phyloP scores from a whole-genome alignment of 2,113 vertebrate species.

The Sinocyclocheilus grahami region DNA sequence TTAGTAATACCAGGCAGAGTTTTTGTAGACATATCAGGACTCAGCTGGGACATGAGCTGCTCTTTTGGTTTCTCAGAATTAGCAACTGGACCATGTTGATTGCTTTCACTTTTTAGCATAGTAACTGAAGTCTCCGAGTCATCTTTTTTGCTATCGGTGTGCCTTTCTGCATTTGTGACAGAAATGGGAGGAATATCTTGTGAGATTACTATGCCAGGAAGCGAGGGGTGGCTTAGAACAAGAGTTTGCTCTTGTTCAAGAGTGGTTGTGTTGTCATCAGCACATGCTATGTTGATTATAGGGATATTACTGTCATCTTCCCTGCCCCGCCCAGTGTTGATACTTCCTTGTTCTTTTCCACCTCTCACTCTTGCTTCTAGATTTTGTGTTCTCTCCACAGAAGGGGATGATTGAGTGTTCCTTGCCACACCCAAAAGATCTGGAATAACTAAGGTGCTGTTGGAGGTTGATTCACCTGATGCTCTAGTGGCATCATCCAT shows the following conservation, averaged over 20 bases:
- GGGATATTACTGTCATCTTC: conserved; percentile 62
- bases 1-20: conserved; percentile 47
- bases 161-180: too few relatives aligned
- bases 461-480: conserved; percentile 38
- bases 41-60: conserved; percentile 21
- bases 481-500: conserved; percentile 54
- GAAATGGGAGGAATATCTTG: conserved; percentile 59
- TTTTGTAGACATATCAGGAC: conserved; percentile 57
- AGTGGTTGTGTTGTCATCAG: conserved; percentile 56
- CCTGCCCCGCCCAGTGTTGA: conserved; percentile 41
- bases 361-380: conserved; percentile 36
- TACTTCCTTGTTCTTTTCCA: background rate
- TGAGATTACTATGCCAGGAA: conserved; percentile 23
- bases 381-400: conserved; percentile 7
- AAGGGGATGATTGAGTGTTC: conserved; percentile 44
- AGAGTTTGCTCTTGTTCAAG: conserved; percentile 18
- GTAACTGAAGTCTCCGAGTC: conserved; percentile 58
- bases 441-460: conserved; percentile 17
- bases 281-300: conserved; percentile 66
- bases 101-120: conserved; percentile 57
- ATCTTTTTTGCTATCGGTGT: conserved; percentile 28
- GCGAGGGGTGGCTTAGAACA: background rate
- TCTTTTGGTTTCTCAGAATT: conserved; percentile 28
- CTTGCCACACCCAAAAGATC: conserved; percentile 37
- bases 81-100: conserved; percentile 16